Conservation (phyloP, 2,888 invertebrate genomes). For the Cephus sareptanus region DNA sequence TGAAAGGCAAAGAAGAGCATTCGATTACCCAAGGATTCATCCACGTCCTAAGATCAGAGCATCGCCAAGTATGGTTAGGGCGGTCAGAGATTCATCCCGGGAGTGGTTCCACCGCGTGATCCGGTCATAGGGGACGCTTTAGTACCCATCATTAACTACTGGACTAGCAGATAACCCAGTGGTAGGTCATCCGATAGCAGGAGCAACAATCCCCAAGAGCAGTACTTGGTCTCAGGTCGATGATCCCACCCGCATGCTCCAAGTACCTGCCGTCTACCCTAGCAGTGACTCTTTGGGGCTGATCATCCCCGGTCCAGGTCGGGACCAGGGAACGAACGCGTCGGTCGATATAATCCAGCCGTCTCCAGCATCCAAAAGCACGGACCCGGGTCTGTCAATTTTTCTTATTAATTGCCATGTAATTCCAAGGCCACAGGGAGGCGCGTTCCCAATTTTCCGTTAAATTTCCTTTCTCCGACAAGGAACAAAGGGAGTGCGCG, state of each 20-base stretch:
- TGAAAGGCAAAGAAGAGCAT: slow-evolving; percentile 56
- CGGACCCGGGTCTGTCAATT: slow-evolving; percentile 14
- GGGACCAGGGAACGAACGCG: too few relatives aligned
- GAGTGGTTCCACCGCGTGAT: background rate
- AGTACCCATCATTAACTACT: background rate
- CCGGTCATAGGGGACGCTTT: background rate
- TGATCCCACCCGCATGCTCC: slow-evolving; percentile 37
- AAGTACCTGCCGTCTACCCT: background rate
- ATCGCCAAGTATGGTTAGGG: background rate
- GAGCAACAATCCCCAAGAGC: background rate
- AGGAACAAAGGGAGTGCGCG: slow-evolving; percentile 46
- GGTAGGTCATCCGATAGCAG: background rate
- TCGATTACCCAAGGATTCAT: background rate
- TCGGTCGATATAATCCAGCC: background rate
- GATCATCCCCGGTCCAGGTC: background rate
- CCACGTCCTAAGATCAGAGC: background rate
- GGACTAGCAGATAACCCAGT: background rate
- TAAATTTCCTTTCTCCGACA: slow-evolving; percentile 46
- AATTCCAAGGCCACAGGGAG: slow-evolving; percentile 35
- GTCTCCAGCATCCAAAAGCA: background rate
- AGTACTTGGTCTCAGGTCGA: slow-evolving; percentile 38
- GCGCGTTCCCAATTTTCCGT: slow-evolving; percentile 52
- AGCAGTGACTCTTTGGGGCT: background rate
- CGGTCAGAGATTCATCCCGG: background rate
- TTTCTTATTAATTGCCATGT: slow-evolving; percentile 46